Percentiles rank a stretch among this genome's conserved stretches.
Evolutionary conservation across 2,888 invertebrate species (phyloP).

Genomic region (Nasonia oneida): DNA sequence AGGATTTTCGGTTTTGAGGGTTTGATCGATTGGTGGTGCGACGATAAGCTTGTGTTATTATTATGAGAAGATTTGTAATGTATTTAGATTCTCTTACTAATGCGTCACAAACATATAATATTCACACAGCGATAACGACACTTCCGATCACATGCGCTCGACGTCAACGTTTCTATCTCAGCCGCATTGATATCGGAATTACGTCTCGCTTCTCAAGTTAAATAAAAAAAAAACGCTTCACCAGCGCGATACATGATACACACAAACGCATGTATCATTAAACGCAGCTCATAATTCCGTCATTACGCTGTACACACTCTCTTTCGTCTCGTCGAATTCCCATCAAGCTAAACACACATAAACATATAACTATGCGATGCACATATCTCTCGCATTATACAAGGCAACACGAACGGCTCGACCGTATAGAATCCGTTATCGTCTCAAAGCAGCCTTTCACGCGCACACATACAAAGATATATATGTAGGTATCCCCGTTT

Average conservation of each 20-base stretch:
- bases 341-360: too few relatives aligned
- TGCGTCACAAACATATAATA: neutral
- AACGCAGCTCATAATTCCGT: too few relatives aligned
- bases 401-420: neutral
- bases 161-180: neutral
- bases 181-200: too few relatives aligned
- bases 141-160: neutral
- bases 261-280: too few relatives aligned
- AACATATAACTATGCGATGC: neutral
- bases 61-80: too few relatives aligned
- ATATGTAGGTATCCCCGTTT: neutral
- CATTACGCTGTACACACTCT: too few relatives aligned
- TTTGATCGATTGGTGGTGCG: neutral
- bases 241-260: too few relatives aligned
- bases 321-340: too few relatives aligned
- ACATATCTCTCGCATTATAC: neutral
- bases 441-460: neutral
- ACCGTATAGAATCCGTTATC: constrained; percentile 3
- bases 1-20: neutral
- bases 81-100: too few relatives aligned
- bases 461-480: neutral
- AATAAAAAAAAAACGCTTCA: too few relatives aligned
- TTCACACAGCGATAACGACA: neutral
- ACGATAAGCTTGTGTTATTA: neutral
- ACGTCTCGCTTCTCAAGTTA: too few relatives aligned